A percentile compares a stretch with the other conserved stretches of the same genome.
Evolutionary conservation across 2,888 invertebrate species (phyloP).

Genomic region (Melikaiella ostensackeni): DNA sequence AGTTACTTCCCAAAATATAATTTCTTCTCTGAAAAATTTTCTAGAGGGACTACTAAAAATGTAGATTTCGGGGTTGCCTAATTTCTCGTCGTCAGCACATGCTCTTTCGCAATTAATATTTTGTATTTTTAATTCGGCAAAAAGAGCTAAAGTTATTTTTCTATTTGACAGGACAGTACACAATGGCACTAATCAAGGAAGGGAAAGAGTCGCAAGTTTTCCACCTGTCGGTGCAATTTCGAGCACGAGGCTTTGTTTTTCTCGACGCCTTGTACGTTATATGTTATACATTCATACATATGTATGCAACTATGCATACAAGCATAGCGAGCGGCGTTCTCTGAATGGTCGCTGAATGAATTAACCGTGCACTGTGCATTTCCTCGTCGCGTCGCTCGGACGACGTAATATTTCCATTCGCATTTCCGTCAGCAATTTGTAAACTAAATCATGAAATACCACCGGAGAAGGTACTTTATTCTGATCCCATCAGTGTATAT

Average conservation of each 20-base stretch:
- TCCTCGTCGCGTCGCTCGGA: neutral
- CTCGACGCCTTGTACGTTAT: constrained; percentile 21
- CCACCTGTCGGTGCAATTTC: constrained; percentile 22
- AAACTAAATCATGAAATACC: constrained; percentile 32
- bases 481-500: neutral
- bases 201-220: neutral
- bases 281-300: constrained; percentile 13
- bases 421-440: constrained; percentile 35
- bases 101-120: neutral
- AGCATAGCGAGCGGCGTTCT: neutral
- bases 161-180: constrained; percentile 14
- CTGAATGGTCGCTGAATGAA: constrained; percentile 35
- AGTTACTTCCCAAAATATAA: neutral
- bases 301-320: neutral
- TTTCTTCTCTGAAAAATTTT: neutral
- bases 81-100: neutral
- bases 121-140: constrained; percentile 10
- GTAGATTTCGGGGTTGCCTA: constrained; percentile 6
- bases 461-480: neutral
- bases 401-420: constrained; percentile 28
- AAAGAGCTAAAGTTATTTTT: constrained; percentile 16
- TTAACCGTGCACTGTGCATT: constrained; percentile 16
- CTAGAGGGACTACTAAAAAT: constrained; percentile 17
- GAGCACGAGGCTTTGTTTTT: constrained; percentile 18
- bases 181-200: constrained; percentile 22